Evolutionary conservation across 2,888 invertebrate genomes (phyloP), one percentile per base, ranked within the genome.

Genomic region (Tipula vernalis): DNA sequence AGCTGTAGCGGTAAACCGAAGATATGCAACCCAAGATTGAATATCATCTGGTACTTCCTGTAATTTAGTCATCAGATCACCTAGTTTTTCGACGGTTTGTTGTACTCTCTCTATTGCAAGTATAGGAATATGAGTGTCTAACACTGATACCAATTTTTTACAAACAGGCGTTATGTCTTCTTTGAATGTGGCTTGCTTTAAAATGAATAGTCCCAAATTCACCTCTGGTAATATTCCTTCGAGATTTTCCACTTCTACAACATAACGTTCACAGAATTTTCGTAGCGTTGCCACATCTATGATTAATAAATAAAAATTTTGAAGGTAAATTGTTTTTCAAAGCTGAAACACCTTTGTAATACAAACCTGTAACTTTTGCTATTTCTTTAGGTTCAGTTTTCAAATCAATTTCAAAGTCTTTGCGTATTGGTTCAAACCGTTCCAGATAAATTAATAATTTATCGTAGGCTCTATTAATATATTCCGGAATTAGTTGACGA

Each of bases 181-280:
- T 90, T 96, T 96, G 90, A 97, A 95, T 41, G 94, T 94, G 36
- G 92, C 91, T 86, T 96, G 92, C 87, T 95, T 94, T 41, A 98
- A 90, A 88, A 95, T 93, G 44, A 97, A 90, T 86, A 98, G 90
- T 0, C 98, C 98, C 87, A 98, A 90, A 0, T 95, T 93, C 89
- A 96, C 95, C 87, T 92, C 92, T 87, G 94, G 93, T 6, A 94
- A 92, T 39, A 97, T 94, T 1, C 93, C 93, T 87, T 95, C 93
- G 18, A 97, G 94, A 86, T 93, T 92, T 2, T 94, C 93, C 89
- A 95, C 93, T 92, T 98, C 96, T 5, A 92, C 92, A 86, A 94
- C 93, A 88, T 96, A 96, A 86, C 94, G 93, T 85, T 94, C 93
- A 89, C 97, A 95, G 89, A 95, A 93, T 87, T 92, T 91, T 12